Conservation (phyloP, 1,140 invertebrate genomes). For the Campoletis sonorensis region DNA sequence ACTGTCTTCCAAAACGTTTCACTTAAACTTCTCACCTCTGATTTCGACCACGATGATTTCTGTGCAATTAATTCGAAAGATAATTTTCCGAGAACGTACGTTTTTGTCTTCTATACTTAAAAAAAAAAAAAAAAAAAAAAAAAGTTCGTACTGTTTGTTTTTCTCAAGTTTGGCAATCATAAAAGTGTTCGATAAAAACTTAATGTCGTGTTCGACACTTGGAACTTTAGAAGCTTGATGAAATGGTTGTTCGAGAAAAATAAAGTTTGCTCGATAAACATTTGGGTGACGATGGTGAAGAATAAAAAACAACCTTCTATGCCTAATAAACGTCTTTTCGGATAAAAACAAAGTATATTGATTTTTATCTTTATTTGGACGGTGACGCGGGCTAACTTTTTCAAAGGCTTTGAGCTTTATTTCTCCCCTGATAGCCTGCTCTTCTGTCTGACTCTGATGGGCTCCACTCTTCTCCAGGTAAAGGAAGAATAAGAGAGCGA, state of each 20-base stretch:
- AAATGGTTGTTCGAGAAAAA: background rate
- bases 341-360: background rate
- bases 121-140: too few relatives aligned
- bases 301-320: background rate
- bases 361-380: background rate
- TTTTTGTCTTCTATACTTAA: too few relatives aligned
- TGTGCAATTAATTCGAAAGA: too few relatives aligned
- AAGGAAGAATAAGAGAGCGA: conserved; percentile 40
- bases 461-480: conserved; percentile 13
- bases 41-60: too few relatives aligned
- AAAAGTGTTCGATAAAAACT: too few relatives aligned
- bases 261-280: background rate
- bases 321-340: background rate
- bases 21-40: background rate
- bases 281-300: background rate
- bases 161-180: too few relatives aligned
- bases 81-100: too few relatives aligned
- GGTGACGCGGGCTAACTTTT: too few relatives aligned
- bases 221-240: too few relatives aligned
- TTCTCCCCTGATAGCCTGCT: background rate
- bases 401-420: background rate
- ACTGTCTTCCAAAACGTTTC: background rate
- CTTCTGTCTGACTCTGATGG: conserved; percentile 22
- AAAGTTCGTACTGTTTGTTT: too few relatives aligned
- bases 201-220: too few relatives aligned